A percentile compares a stretch with the other conserved stretches of the same genome.
phyloP scores from a whole-genome alignment of 37 sponge, comb jelly and placozoan genomes.

The Corticium candelabrum region DNA sequence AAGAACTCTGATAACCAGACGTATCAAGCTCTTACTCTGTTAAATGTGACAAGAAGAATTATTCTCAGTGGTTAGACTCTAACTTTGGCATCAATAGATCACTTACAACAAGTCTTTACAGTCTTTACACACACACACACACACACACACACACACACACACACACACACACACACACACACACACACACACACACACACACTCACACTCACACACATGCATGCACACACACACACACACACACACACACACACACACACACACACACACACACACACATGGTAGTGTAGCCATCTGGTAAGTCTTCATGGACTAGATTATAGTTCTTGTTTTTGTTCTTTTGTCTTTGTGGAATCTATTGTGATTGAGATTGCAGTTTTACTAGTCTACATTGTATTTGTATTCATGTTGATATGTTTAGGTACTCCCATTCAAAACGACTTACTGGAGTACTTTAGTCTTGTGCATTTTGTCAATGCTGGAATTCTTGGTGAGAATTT shows the following conservation, averaged over 20 bases:
- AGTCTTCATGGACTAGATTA: too few relatives aligned
- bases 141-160: slow-evolving; percentile 5
- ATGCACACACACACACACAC: too few relatives aligned
- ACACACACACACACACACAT: too few relatives aligned
- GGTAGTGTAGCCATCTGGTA: too few relatives aligned
- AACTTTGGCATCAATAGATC: not conserved
- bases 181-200: slow-evolving; percentile 5
- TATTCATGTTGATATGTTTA: too few relatives aligned
- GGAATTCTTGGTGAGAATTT: slow-evolving; percentile 70
- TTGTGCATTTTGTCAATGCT: slow-evolving; percentile 91
- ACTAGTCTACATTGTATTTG: not conserved
- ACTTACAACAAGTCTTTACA: too few relatives aligned
- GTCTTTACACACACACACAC: slow-evolving; percentile 5
- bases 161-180: slow-evolving; percentile 5
- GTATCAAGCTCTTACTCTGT: slow-evolving; percentile 75
- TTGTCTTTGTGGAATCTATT: too few relatives aligned
- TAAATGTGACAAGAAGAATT: slow-evolving; percentile 56
- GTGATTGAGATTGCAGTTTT: too few relatives aligned
- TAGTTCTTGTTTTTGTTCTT: too few relatives aligned
- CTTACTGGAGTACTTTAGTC: slow-evolving; percentile 92
- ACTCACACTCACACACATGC: too few relatives aligned
- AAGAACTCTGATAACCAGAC: slow-evolving; percentile 98
- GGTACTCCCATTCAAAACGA: slow-evolving; percentile 98
- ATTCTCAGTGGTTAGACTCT: slow-evolving; percentile 35
- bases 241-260: too few relatives aligned